Evolutionary conservation across 2,797 vertebrate species (phyloP), one percentile per base, ranked within the genome.

Genomic region (Acomys russatus): DNA sequence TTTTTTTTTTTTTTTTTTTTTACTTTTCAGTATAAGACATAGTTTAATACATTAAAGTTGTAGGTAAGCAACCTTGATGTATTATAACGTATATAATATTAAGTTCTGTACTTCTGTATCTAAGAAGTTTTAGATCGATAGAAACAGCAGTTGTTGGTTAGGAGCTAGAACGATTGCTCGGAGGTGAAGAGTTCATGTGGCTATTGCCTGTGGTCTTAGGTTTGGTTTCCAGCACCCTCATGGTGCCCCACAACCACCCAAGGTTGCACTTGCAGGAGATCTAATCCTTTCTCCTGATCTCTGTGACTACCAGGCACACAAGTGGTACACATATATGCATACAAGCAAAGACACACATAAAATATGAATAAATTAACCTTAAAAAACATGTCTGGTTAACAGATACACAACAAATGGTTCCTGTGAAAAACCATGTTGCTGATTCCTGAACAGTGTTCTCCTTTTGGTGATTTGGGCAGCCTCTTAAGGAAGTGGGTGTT

Each of bases 1-100:
- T 77, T 66, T 64, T 33, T 85, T 66, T 94, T 94, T 25, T 91
- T 80, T 44, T 44, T 44, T 85, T 66, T 94, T 94, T 25, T 91
- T 80, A 70, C 7, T 78, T 76, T 80, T 66, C 15, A 49, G 14
- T 70, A 59, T 74, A 90, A 97, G 74, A 77, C 95, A 78, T 28
- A 61, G n/a, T 56, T 76, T 70, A 44, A 79, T 63, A 5, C 30
- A 18, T 87, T 96, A 73, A 90, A 76, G 9, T n/a, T 90, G 7
- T 38, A 82, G 51, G 18, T 15, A 79, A 59, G 76, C 76, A 64
- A 28, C 20, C 7, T 11, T 73, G 61, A n/a, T 83, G 0, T 66
- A 63, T n/a, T 12, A 25, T 25, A 61, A 35, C 30, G 38, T 78
- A 8, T 4, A 35, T n/a, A 25, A 63, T n/a, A 82, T 1, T 5